These are phyloP conservation scores for Dysmachus trigonus DNA, from an alignment of 2,888 invertebrate species.

Conservation along the genomic window DNA sequence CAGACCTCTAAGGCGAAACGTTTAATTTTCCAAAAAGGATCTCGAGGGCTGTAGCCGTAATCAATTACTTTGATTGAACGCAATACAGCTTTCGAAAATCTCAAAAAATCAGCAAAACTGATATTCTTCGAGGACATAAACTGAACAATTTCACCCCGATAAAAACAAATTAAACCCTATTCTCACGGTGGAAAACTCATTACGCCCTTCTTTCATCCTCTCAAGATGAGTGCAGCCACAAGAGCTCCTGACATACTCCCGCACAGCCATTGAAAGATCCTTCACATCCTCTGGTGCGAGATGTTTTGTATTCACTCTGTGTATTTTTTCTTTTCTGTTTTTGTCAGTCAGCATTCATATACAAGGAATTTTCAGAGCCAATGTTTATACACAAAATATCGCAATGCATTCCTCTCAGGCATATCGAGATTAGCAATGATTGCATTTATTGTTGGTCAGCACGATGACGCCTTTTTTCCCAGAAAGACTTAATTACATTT, in stretches of 20 bases:
- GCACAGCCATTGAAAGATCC: slow-evolving; percentile 33
- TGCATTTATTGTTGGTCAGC: background rate
- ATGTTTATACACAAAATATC: slow-evolving; percentile 31
- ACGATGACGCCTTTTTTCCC: slow-evolving; percentile 18
- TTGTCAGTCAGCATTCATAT: background rate
- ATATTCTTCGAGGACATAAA: background rate
- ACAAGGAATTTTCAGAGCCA: background rate
- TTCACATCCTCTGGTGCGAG: slow-evolving; percentile 16
- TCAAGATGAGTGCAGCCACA: slow-evolving; percentile 27
- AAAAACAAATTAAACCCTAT: slow-evolving; percentile 22
- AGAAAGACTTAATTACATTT: background rate
- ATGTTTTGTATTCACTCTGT: slow-evolving; percentile 10
- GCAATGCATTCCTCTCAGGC: background rate
- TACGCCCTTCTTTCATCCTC: slow-evolving; percentile 35
- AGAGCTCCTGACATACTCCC: slow-evolving; percentile 38
- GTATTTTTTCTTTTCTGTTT: too few species aligned
- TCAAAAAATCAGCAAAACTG: background rate
- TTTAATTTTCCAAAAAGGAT: background rate
- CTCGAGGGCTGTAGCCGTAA: background rate
- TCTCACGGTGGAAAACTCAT: background rate
- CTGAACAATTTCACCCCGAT: slow-evolving; percentile 34
- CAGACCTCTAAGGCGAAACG: background rate
- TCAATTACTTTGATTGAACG: background rate
- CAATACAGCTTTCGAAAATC: background rate
- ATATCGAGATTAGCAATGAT: slow-evolving; percentile 16